Percentiles rank a stretch among this genome's conserved stretches.
These are phyloP conservation scores for Daubentonia madagascariensis DNA, from an alignment of 2,113 vertebrate genomes.

Conservation along the genomic window DNA sequence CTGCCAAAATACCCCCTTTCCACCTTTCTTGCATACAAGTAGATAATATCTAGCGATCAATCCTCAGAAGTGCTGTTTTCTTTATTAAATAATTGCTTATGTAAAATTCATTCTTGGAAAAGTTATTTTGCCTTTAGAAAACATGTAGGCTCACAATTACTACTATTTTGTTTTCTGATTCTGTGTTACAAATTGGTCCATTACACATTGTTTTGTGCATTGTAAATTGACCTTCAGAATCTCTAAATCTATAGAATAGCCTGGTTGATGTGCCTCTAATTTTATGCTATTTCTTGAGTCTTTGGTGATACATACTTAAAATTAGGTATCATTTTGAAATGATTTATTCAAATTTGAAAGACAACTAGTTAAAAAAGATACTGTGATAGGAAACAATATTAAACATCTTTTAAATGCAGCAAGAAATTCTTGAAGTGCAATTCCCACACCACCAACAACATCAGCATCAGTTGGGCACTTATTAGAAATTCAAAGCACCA, in stretches of 20 bases:
- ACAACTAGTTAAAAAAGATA: not conserved
- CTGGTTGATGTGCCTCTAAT: not conserved
- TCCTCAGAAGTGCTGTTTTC: not conserved
- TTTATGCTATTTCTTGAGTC: constrained; percentile 36
- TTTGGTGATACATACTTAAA: constrained; percentile 26
- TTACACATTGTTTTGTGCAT: not conserved
- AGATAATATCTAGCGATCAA: not conserved
- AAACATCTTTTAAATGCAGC: constrained; percentile 28
- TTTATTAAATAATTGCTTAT: not conserved
- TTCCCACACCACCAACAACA: not conserved
- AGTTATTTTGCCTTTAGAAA: not conserved
- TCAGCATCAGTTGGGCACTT: not conserved
- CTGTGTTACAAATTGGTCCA: not conserved
- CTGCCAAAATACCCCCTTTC: not conserved
- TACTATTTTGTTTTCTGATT: not conserved
- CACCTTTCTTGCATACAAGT: not conserved
- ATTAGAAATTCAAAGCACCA: not conserved
- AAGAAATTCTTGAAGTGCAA: not conserved
- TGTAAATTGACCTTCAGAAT: not conserved
- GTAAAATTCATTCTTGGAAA: not conserved
- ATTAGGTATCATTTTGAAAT: constrained; percentile 34
- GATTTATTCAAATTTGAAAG: constrained; percentile 38
- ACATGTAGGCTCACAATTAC: not conserved
- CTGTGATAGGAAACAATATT: constrained; percentile 29
- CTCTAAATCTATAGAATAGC: accelerated